These are phyloP conservation scores for Ceratina australensis DNA, from an alignment of 1,140 invertebrate genomes.

Conservation along the genomic window DNA sequence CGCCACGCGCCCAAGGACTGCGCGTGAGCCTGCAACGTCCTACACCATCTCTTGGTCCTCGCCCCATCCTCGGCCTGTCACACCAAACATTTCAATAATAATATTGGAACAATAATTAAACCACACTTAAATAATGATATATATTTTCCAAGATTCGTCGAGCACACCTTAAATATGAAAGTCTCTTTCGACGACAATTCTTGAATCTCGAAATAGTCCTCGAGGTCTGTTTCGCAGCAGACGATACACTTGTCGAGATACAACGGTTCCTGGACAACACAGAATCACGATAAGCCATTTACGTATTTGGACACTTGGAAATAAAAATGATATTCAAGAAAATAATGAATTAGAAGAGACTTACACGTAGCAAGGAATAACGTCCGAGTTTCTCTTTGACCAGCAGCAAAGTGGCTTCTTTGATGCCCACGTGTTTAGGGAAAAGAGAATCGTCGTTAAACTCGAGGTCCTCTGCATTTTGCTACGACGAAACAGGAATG, in stretches of 20 bases:
- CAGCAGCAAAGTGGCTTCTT: constrained; percentile 92
- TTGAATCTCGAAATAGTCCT: constrained; percentile 97
- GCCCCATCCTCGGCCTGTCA: constrained; percentile 91
- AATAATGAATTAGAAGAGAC: constrained; percentile 44
- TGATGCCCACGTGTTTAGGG: constrained; percentile 85
- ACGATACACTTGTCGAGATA: constrained; percentile 94
- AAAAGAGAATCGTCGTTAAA: constrained; percentile 79
- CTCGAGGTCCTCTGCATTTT: constrained; percentile 76
- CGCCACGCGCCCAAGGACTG: constrained; percentile 95
- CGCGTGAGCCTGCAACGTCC: constrained; percentile 92
- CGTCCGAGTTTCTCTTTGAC: constrained; percentile 94
- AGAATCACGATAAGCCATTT: not conserved
- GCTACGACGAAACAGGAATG: constrained; percentile 71
- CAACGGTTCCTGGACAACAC: constrained; percentile 86
- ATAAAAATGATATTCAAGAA: too few relatives aligned
- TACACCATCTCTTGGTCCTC: constrained; percentile 92
- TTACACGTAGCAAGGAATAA: constrained; percentile 89
- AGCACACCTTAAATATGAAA: constrained; percentile 96
- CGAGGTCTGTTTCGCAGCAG: constrained; percentile 91
- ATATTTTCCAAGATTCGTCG: too few relatives aligned
- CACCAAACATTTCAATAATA: constrained; percentile 36
- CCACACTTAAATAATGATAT: too few relatives aligned
- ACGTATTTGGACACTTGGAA: too few relatives aligned
- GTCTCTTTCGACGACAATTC: constrained; percentile 95
- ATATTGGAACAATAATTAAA: too few relatives aligned